phyloP scores from a whole-genome alignment of 2,888 invertebrate genomes.

The Melinaea menophilus region DNA sequence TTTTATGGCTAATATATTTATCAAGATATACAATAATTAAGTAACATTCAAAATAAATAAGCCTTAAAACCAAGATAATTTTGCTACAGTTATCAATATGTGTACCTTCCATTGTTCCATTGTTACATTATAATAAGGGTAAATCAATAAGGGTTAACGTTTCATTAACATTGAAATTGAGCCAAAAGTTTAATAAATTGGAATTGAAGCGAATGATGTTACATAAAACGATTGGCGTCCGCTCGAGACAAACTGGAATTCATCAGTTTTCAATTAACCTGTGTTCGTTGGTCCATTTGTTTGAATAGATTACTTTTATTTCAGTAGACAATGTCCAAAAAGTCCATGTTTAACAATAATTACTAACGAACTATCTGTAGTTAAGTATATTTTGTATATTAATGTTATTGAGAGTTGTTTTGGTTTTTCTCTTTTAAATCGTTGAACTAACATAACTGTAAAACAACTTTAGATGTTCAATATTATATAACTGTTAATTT shows the following conservation, averaged over 20 bases:
- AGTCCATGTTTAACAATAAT: constrained; percentile 4
- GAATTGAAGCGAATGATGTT: constrained; percentile 7
- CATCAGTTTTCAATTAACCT: constrained; percentile 33
- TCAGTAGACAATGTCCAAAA: constrained; percentile 9
- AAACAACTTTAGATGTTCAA: too few species aligned
- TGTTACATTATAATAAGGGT: not conserved
- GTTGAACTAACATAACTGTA: too few species aligned
- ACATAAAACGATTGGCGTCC: constrained; percentile 13
- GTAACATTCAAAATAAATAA: too few species aligned
- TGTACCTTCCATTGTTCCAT: not conserved
- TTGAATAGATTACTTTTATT: constrained; percentile 30
- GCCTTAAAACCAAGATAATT: too few species aligned
- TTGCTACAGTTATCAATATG: not conserved
- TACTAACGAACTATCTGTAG: not conserved
- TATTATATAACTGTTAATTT: not conserved
- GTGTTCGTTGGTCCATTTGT: constrained; percentile 31
- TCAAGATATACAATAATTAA: too few species aligned
- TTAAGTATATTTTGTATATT: too few species aligned
- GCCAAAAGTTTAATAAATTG: constrained; percentile 6
- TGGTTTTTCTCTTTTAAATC: too few species aligned
- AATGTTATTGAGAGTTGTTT: too few species aligned
- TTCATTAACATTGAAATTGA: constrained; percentile 8
- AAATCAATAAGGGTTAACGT: constrained; percentile 1
- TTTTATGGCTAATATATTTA: too few species aligned
- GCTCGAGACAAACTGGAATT: constrained; percentile 21